Evolutionary conservation across 2,888 invertebrate species (phyloP), one percentile per base, ranked within the genome.

Genomic region (Volucella inanis): DNA sequence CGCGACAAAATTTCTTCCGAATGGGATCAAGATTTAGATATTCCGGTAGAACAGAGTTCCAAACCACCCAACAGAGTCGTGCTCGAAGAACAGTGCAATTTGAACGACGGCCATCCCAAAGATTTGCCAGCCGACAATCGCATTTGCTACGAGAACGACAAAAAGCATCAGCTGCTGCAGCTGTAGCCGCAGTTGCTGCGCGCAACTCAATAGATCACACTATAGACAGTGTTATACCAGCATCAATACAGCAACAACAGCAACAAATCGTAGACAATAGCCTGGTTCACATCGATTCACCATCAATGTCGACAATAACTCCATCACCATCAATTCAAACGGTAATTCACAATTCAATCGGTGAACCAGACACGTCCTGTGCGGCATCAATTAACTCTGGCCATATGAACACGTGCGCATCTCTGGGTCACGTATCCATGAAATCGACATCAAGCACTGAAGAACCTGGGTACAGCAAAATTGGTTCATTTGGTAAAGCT

Each of bases 1-100:
- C 97, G 0, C 94, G 98, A 22, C 98, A 98, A 91, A 98, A 98
- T 93, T 99, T 99, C 93, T 98, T 99, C 93, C 94, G 99, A 86
- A 98, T 99, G 98, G 99, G 99, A 70, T 99, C 99, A 12, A 94
- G 99, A 74, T 99, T 99, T 92, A 95, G 92, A 4, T 94, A 94
- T 89, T 98, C 98, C 87, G 98, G 99, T 0, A 96, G 98, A 91
- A 99, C 99, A 1, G 99, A 99, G 93, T 99, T 98, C 92, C 99
- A 99, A 93, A 97, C 98, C 38, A 97, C 98, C 9, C 97, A 97
- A 90, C 95, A 96, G 90, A 98, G 96, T 92, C 94, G 97, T 87
- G 97, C 98, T 0, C 94, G 98, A 55, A 94, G 98, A 70, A 98
- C 98, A 1, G 98, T 98, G 8, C 98, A 98, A 91, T 98, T 99